Conservation (phyloP, 2,888 invertebrate species). For the Linyphia triangularis region DNA sequence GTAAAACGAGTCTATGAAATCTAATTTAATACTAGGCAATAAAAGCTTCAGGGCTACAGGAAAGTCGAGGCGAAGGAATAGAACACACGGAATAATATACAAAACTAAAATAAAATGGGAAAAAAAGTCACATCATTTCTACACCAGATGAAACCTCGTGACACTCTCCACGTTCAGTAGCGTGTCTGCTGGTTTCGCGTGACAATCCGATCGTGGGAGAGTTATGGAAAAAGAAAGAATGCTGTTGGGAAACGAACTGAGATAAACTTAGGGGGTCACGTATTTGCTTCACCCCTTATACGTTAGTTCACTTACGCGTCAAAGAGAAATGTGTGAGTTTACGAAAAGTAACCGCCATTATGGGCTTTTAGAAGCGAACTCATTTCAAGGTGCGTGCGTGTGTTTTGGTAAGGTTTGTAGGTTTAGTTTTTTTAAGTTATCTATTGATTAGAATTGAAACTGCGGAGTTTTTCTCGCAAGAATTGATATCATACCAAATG, state of each 20-base stretch:
- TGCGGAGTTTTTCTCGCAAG: background rate
- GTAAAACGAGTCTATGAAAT: slow-evolving; percentile 42
- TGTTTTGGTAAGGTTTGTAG: slow-evolving; percentile 35
- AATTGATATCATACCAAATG: no score
- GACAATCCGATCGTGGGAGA: slow-evolving; percentile 43
- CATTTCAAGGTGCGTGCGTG: slow-evolving; percentile 65
- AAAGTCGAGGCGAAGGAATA: background rate
- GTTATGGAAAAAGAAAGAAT: slow-evolving; percentile 40
- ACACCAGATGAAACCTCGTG: slow-evolving; percentile 20
- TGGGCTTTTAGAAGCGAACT: slow-evolving; percentile 52
- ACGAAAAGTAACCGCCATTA: slow-evolving; percentile 57
- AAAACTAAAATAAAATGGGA: slow-evolving; percentile 20
- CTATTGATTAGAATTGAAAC: slow-evolving; percentile 51
- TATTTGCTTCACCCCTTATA: slow-evolving; percentile 8
- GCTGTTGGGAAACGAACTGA: slow-evolving; percentile 56
- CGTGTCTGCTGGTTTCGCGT: slow-evolving; percentile 54
- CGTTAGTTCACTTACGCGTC: background rate
- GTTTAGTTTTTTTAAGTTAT: slow-evolving; percentile 40
- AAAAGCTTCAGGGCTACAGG: slow-evolving; percentile 28
- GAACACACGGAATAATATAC: slow-evolving; percentile 1
- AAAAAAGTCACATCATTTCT: slow-evolving; percentile 48
- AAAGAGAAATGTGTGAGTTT: slow-evolving; percentile 30
- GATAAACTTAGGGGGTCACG: slow-evolving; percentile 51
- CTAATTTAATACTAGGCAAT: slow-evolving; percentile 57
- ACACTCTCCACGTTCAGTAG: slow-evolving; percentile 52